Conservation (phyloP, 2,888 invertebrate genomes). For the Epiblema foenella region DNA sequence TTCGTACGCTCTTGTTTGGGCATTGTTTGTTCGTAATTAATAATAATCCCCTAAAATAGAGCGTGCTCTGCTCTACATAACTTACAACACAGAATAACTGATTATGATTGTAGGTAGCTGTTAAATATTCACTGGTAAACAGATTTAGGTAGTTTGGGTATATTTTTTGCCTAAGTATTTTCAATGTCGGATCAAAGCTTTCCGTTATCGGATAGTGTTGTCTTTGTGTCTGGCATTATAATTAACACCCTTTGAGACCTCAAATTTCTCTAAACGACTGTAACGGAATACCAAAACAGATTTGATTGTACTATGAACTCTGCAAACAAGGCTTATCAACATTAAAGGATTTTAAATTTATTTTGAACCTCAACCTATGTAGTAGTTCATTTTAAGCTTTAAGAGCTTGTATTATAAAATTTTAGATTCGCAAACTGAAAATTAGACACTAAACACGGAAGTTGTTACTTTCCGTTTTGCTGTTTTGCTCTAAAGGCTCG, state of each 20-base stretch:
- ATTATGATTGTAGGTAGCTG: neutral
- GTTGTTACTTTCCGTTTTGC: constrained; percentile 34
- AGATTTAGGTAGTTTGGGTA: neutral
- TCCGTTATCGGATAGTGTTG: constrained; percentile 34
- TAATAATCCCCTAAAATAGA: constrained; percentile 38
- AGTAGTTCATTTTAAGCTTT: constrained; percentile 5
- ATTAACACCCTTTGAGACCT: constrained; percentile 42
- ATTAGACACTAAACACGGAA: constrained; percentile 38
- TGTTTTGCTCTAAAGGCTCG: constrained; percentile 7
- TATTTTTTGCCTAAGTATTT: constrained; percentile 4
- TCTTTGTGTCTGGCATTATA: constrained; percentile 38
- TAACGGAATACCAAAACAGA: constrained; percentile 38
- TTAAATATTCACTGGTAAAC: constrained; percentile 1
- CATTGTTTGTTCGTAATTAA: constrained; percentile 56
- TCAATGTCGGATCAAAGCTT: constrained; percentile 16
- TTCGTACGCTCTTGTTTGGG: constrained; percentile 49
- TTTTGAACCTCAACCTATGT: constrained; percentile 7
- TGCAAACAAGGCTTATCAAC: constrained; percentile 13
- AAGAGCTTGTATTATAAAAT: constrained; percentile 25
- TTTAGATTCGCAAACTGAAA: constrained; percentile 29
- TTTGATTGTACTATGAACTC: constrained; percentile 27
- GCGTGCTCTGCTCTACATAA: neutral
- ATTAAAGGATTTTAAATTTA: constrained; percentile 27
- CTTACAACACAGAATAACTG: constrained; percentile 7
- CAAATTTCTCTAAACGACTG: constrained; percentile 33